Conservation (phyloP, 2,888 invertebrate species). For the Carcina quercana region DNA sequence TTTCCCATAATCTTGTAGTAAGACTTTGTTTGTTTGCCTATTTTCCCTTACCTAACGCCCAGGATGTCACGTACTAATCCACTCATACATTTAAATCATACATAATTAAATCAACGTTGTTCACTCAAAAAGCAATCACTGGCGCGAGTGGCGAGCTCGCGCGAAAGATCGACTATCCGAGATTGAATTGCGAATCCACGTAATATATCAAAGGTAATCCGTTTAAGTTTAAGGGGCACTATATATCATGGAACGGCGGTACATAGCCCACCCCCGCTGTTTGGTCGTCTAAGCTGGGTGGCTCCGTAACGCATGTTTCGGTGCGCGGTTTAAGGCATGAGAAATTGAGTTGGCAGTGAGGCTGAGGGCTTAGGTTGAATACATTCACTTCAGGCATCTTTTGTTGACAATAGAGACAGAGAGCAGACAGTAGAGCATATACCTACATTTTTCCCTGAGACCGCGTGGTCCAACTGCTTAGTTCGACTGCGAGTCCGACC, state of each 20-base stretch:
- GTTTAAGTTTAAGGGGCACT: conserved; percentile 71
- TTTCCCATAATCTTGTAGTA: too few relatives aligned
- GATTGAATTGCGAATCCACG: conserved; percentile 68
- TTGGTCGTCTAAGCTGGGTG: conserved; percentile 69
- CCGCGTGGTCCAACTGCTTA: too few relatives aligned
- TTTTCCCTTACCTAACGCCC: too few relatives aligned
- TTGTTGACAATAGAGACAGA: too few relatives aligned
- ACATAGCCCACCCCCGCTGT: conserved; percentile 54
- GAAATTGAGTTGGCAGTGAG: too few relatives aligned
- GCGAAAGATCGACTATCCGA: conserved; percentile 58
- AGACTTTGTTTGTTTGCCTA: too few relatives aligned
- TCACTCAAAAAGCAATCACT: conserved; percentile 57
- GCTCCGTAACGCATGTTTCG: conserved; percentile 55
- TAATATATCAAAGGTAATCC: conserved; percentile 74
- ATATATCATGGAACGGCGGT: conserved; percentile 63
- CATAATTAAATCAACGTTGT: conserved; percentile 38
- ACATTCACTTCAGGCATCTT: too few relatives aligned
- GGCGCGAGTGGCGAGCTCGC: conserved; percentile 31
- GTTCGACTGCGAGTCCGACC: too few relatives aligned
- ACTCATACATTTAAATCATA: conserved; percentile 5
- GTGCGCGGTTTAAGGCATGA: conserved; percentile 25
- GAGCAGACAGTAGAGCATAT: too few relatives aligned
- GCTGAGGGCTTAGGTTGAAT: too few relatives aligned
- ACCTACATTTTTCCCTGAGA: too few relatives aligned
- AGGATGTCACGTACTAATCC: too few relatives aligned